Base-by-base conservation (phyloP, 2,113 vertebrate genomes). In the Diadophis punctatus region DNA sequence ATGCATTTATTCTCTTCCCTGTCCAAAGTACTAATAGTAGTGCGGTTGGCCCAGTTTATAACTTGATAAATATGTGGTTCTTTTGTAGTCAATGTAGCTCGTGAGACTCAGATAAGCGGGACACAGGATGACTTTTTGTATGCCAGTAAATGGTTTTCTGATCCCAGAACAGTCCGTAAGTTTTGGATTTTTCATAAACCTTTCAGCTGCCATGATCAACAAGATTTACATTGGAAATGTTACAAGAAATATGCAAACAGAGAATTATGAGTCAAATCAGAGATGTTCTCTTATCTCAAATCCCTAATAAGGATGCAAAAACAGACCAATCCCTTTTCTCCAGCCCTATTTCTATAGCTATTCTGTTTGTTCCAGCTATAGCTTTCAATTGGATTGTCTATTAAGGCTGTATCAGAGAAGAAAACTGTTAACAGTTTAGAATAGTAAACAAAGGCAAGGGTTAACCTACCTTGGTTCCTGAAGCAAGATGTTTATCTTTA, bases 401-500 rank as follows among this genome's bases (percentile, higher is more conserved):
- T 55, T 27, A 51, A 88, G 60, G 49, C 49, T 80, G 60, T 3
- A 10, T 8, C 34, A 55, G 51, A 4, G 91, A 49, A 60, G 5
- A 27, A 48, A 25, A 11, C n/a, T 30, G 4, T 51, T 85, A 8
- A 90, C 30, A 49, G 4, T 30, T 48, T 89, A 27, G 46, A 68
- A n/a, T 16, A 51, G 80, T 55, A 55, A 56, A 1, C 30, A 1
- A 22, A 34, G n/a, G n/a, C 39, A 85, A 58, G 27, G 30, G 43
- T 25, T 25, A 56, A 85, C 25, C 34, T 58, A 25, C 34, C 30
- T 30, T 27, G 80, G 52, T 88, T 39, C n/a, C 39, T 88, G 87
- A 88, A 88, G 16, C 10, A 88, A 88, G 74, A 80, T 80, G 34
- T 74, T 94, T 91, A 80, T 95, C 86, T 30, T 87, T 34, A 86